These are phyloP conservation scores for Neostethus bicornis DNA, from an alignment of 2,797 vertebrate genomes.

Conservation along the genomic window DNA sequence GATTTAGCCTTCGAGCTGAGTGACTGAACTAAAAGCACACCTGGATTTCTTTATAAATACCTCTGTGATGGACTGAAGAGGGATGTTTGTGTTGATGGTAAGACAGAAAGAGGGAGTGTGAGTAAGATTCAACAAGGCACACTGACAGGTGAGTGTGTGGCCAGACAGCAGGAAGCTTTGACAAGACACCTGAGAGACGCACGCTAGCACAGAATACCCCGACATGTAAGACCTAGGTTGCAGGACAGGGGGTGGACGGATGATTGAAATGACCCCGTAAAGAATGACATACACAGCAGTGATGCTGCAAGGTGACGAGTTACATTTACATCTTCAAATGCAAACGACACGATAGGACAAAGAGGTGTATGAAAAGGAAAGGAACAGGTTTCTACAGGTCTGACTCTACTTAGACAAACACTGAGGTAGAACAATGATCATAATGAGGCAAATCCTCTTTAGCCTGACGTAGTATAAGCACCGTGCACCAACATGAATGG, in stretches of 20 bases:
- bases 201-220: neutral
- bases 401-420: neutral
- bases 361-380: neutral
- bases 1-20: neutral
- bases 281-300: neutral
- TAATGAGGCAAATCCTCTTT: no score
- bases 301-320: neutral
- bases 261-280: neutral
- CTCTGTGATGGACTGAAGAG: neutral
- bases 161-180: neutral
- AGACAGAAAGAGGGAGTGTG: neutral
- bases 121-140: neutral
- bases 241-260: neutral
- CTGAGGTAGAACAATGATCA: neutral
- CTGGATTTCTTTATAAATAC: neutral
- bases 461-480: no score
- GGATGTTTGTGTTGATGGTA: neutral
- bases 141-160: conserved; percentile 1
- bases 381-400: neutral
- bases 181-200: neutral
- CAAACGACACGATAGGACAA: neutral
- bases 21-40: neutral
- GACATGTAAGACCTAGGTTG: neutral
- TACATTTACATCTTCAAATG: neutral
- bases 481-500: no score